phyloP scores from a whole-genome alignment of 2,888 invertebrate genomes.

The Ormyrus labotus region DNA sequence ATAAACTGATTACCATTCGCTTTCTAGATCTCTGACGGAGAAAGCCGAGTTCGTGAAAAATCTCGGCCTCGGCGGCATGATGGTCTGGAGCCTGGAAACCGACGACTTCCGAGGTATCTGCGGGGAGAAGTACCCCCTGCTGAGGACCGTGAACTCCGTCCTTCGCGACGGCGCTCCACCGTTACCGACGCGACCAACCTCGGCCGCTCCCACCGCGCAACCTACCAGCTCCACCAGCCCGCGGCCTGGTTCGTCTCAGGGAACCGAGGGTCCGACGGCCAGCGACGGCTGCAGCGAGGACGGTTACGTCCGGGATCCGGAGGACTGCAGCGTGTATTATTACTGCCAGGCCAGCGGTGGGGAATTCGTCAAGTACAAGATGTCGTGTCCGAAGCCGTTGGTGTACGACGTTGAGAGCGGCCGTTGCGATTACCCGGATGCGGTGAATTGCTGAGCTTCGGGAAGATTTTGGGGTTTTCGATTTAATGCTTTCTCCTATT shows the following conservation, averaged over 20 bases:
- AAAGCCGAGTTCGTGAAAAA: conserved; percentile 58
- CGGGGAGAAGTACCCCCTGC: conserved; percentile 67
- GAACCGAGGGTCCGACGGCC: not conserved
- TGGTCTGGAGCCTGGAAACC: conserved; percentile 54
- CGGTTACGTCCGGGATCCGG: conserved; percentile 51
- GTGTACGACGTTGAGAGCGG: conserved; percentile 38
- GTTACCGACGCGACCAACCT: not conserved
- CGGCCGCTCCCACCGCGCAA: not conserved
- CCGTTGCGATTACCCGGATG: conserved; percentile 44
- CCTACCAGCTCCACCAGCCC: not conserved
- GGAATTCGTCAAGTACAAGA: not conserved
- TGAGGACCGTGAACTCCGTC: conserved; percentile 75
- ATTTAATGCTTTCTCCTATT: too few relatives aligned
- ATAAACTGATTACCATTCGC: too few relatives aligned
- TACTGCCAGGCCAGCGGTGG: conserved; percentile 37
- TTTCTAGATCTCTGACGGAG: conserved; percentile 74
- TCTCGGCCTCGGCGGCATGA: conserved; percentile 48
- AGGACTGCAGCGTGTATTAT: conserved; percentile 55
- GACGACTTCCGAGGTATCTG: conserved; percentile 81
- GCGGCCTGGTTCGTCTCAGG: not conserved
- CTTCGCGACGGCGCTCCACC: not conserved
- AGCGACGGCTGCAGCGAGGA: not conserved
- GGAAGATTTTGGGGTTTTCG: too few relatives aligned
- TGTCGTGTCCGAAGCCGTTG: conserved; percentile 54
- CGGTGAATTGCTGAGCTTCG: too few relatives aligned